These are phyloP conservation scores for Cladopsammia gracilis DNA, from an alignment of 64 coral and sea anemone species.

Conservation along the genomic window DNA sequence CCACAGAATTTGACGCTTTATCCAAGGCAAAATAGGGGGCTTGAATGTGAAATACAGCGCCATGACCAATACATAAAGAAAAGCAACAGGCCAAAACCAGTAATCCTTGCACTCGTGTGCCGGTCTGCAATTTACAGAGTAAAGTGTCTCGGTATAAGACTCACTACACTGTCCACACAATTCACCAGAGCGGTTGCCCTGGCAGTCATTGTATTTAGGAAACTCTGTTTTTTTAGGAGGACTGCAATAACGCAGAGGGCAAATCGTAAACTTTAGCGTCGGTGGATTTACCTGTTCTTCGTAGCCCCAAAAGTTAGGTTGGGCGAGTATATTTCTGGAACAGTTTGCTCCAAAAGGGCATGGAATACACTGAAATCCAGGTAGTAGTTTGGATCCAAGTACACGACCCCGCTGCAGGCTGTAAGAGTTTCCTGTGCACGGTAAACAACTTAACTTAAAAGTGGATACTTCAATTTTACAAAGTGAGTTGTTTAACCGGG, in stretches of 20 bases:
- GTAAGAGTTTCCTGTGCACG: conserved; percentile 52
- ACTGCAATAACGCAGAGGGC: conserved; percentile 70
- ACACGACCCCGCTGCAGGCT: conserved; percentile 51
- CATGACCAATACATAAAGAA: conserved; percentile 26
- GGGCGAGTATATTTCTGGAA: conserved; percentile 19
- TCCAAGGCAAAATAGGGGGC: conserved; percentile 63
- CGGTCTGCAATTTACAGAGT: conserved; percentile 48
- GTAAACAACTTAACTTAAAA: conserved; percentile 34
- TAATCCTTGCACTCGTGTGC: conserved; percentile 30
- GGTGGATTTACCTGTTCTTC: conserved; percentile 17
- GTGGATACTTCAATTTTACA: background rate
- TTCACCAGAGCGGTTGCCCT: conserved; percentile 60
- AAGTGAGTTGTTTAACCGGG: background rate
- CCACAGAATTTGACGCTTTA: conserved; percentile 45
- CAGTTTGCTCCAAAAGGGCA: conserved; percentile 82
- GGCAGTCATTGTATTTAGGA: conserved; percentile 56
- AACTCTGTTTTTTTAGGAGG: conserved; percentile 11
- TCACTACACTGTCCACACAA: conserved; percentile 51
- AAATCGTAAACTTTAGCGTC: conserved; percentile 53
- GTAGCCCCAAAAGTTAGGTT: conserved; percentile 73
- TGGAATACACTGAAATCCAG: conserved; percentile 63
- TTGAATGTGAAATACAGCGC: conserved; percentile 32
- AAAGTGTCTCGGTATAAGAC: conserved; percentile 36
- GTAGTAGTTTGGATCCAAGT: background rate
- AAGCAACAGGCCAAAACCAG: conserved; percentile 69